Percentiles rank a stretch among this genome's conserved stretches.
These are phyloP conservation scores for Drosophila equinoxialis DNA, from an alignment of 1,140 invertebrate species.

Conservation along the genomic window DNA sequence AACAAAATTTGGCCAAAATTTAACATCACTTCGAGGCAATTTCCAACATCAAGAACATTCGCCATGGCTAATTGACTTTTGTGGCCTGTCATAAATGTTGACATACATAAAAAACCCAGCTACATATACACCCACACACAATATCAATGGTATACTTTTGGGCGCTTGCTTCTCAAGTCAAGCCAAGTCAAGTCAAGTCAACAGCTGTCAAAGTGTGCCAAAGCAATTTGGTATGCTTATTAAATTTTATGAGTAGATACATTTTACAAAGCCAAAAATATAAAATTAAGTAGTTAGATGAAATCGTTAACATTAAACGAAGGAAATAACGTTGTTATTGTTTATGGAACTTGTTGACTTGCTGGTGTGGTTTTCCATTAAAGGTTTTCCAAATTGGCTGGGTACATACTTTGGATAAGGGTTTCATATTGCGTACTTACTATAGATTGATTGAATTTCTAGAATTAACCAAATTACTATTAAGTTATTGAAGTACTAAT, in stretches of 20 bases:
- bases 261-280: constrained; percentile 38
- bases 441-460: no score
- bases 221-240: constrained; percentile 49
- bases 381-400: background rate
- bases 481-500: no score
- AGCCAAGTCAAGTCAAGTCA: constrained; percentile 33
- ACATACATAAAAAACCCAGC: constrained; percentile 52
- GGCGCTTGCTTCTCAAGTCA: constrained; percentile 16
- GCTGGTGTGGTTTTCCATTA: background rate
- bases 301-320: constrained; percentile 15
- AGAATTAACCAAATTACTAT: no score
- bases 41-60: constrained; percentile 17
- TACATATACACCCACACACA: constrained; percentile 12
- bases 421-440: background rate
- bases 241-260: constrained; percentile 52
- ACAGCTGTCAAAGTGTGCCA: constrained; percentile 47
- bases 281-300: constrained; percentile 3
- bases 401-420: background rate
- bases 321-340: background rate
- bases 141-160: constrained; percentile 7
- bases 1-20: constrained; percentile 21
- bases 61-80: constrained; percentile 66
- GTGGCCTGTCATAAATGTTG: constrained; percentile 69
- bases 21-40: constrained; percentile 2
- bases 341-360: constrained; percentile 29